These are phyloP conservation scores for Cyanoderma ruficeps DNA, from an alignment of 2,113 vertebrate species.

Conservation along the genomic window DNA sequence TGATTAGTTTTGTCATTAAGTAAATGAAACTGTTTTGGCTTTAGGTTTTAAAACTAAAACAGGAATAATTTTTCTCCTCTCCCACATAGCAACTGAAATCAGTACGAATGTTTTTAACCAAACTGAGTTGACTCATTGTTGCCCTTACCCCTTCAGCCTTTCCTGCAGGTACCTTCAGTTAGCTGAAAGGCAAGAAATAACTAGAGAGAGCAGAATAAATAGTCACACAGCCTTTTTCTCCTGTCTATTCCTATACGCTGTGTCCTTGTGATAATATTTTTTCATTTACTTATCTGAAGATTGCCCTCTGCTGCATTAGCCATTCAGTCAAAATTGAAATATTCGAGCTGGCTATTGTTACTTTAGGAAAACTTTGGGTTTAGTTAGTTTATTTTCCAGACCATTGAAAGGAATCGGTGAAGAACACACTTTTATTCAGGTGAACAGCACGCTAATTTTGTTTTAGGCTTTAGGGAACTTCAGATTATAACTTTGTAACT, in stretches of 20 bases:
- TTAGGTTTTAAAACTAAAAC: neutral
- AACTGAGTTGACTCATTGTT: neutral
- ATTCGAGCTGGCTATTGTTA: neutral
- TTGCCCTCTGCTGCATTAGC: neutral
- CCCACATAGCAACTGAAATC: neutral
- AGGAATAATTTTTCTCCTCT: neutral
- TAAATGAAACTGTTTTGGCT: neutral
- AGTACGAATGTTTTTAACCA: neutral
- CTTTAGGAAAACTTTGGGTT: neutral
- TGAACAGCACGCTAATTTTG: neutral
- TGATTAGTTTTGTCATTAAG: neutral
- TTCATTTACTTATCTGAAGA: neutral
- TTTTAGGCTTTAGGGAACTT: neutral
- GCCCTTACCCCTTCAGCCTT: neutral
- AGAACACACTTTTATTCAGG: neutral
- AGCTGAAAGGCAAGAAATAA: neutral
- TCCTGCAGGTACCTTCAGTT: neutral
- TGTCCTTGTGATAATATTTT: neutral
- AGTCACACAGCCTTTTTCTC: neutral
- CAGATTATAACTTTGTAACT: conserved; percentile 5
- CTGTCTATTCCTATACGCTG: neutral
- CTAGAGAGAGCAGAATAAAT: neutral
- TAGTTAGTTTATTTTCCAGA: neutral
- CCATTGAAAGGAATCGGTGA: neutral
- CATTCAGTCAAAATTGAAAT: neutral